phyloP scores from a whole-genome alignment of 2,888 invertebrate species.

The Perithous albicinctus region DNA sequence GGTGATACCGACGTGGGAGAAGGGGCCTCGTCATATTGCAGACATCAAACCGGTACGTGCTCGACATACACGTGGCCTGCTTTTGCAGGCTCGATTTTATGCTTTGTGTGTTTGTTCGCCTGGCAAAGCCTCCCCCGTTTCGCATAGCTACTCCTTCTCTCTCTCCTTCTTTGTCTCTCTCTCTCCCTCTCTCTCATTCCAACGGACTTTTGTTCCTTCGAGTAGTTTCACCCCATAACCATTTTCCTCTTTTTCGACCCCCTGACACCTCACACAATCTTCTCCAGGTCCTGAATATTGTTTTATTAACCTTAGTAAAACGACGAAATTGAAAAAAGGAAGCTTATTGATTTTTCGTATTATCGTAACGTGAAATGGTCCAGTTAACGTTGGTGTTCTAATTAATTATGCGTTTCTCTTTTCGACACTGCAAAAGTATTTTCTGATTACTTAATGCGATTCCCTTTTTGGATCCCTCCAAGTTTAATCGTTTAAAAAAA shows the following conservation, averaged over 20 bases:
- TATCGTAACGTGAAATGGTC: no score
- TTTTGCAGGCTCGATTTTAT: conserved; percentile 54
- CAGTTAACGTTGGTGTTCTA: no score
- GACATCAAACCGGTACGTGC: conserved; percentile 75
- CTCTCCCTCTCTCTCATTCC: background rate
- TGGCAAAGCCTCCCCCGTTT: conserved; percentile 41
- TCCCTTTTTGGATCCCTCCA: no score
- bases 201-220: conserved; percentile 34
- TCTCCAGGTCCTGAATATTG: background rate
- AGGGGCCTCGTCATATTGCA: conserved; percentile 71
- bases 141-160: conserved; percentile 23
- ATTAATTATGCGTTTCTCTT: no score
- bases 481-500: no score
- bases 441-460: no score
- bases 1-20: conserved; percentile 37
- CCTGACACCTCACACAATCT: conserved; percentile 2
- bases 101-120: conserved; percentile 37
- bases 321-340: background rate
- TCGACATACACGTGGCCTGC: conserved; percentile 70
- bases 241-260: background rate
- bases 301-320: background rate
- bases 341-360: background rate
- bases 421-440: no score
- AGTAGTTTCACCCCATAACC: conserved; percentile 2
- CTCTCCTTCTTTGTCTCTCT: background rate